Percentiles rank a stretch among this genome's conserved stretches.
phyloP scores from a whole-genome alignment of 2,888 invertebrate genomes.

The Ectemnius cavifrons region DNA sequence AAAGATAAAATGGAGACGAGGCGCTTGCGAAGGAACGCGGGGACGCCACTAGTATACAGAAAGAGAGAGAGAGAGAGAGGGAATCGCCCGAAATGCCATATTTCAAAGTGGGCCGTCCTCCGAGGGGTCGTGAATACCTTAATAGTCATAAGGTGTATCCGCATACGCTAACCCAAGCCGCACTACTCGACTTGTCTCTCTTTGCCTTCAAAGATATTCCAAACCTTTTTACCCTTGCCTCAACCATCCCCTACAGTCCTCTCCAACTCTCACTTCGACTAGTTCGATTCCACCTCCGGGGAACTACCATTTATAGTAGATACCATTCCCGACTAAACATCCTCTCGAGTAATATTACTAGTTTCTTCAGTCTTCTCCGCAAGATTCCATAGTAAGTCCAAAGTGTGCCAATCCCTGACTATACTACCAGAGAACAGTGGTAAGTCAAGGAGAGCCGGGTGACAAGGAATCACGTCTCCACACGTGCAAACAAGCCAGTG shows the following conservation, averaged over 20 bases:
- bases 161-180: slow-evolving; percentile 26
- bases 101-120: slow-evolving; percentile 74
- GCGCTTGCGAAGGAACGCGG: slow-evolving; percentile 23
- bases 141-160: slow-evolving; percentile 73
- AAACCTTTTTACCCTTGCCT: slow-evolving; percentile 23
- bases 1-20: slow-evolving; percentile 28
- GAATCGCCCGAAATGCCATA: slow-evolving; percentile 64
- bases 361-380: too few relatives aligned
- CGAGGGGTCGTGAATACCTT: slow-evolving; percentile 75
- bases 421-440: slow-evolving; percentile 6
- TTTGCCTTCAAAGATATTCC: slow-evolving; percentile 41
- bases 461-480: slow-evolving; percentile 42
- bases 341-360: too few relatives aligned
- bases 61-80: slow-evolving; percentile 27
- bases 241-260: too few relatives aligned
- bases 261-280: too few relatives aligned
- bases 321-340: too few relatives aligned
- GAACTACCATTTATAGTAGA: too few relatives aligned
- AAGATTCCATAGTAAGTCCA: too few relatives aligned
- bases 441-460: slow-evolving; percentile 5
- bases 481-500: slow-evolving; percentile 27
- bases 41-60: background rate
- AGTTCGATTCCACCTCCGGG: too few relatives aligned
- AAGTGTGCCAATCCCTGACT: background rate
- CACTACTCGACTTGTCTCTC: slow-evolving; percentile 26